Base-by-base conservation (phyloP, 2,888 invertebrate genomes). In the Galerucella nymphaeae region DNA sequence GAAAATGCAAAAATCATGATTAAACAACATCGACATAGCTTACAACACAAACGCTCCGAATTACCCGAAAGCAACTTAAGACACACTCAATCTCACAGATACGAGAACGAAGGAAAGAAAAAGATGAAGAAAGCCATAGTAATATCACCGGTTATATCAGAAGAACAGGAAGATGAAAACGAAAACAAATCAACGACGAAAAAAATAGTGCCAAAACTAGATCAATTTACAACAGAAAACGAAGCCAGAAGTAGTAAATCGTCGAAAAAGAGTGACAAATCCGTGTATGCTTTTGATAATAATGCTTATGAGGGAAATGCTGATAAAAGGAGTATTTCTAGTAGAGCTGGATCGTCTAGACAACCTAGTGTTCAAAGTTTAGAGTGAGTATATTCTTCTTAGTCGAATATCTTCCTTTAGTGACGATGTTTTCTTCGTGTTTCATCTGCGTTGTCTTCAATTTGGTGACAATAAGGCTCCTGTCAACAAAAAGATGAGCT, bases 311-410 rank as follows among this genome's bases (percentile, higher is more conserved):
- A 82, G 57, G 74, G 73, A 14, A 76, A 71, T 65, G 57, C 76
- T 41, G 61, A 70, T 13, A 63, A 68, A 4, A 78, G 70, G 23
- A 72, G 70, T n/a, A 74, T 66, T 48, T 74, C 77, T 41, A 76
- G 75, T 63, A 78, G 79, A 66, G 75, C 76, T 8, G 74, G 77
- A 45, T 81, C 82, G 9, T 78, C 80, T 14, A 80, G 82, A 69
- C 77, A 80, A 48, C 82, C 81, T 0, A 84, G 83, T 66, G 70
- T 83, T 41, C 80, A 79, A 68, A 84, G 84, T 78, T 80, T 84
- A 66, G 78, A 82, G 83, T 82, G 78, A 81, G 82, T 81, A 62
- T 50, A 10, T 18, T 58, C 11, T 11, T 0, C 13, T 8, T 42
- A 42, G 42, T 42, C 13, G 8, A 42, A 10, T 11, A 30, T 30